Base-by-base conservation (phyloP, 1,140 invertebrate species). In the Glossosoma conforme region DNA sequence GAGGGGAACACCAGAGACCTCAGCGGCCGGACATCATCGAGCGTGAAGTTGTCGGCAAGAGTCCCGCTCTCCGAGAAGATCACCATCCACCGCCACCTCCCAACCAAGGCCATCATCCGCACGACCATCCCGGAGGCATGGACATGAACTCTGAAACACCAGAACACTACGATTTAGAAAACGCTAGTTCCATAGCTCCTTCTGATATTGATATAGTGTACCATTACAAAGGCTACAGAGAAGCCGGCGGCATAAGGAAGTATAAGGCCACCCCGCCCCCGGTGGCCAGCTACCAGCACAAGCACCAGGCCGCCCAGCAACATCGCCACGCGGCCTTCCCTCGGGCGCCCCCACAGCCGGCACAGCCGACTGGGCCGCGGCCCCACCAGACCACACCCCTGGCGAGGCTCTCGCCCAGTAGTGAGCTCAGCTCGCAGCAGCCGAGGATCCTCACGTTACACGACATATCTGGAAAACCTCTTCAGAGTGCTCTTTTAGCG, bases 151-250 rank as follows among this genome's bases (percentile, higher is more conserved):
- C 87, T 1, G 92, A 96, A 65, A 80, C 89, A 56, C 92, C 93
- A 0, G 94, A 97, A 65, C 93, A 95, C 65, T 97, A 98, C 62
- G 94, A 98, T 67, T 72, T 98, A 43, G 94, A 98, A 69, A 97
- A 97, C 70, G 92, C 93, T 1, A 95, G 92, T 66, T 95, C 91
- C 0, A 97, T 98, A 56, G 95, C 95, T 1, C 93, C 95, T 0
- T 95, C 92, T 9, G 95, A 97, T 67, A 96, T 97, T 52, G 94
- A 97, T 63, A 91, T 97, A 51, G 91, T 95, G 1, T 94, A 94
- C 62, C 93, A 97, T 66, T 97, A 97, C 65, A 95, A 96, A 75
- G 91, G 93, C 56, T 88, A 89, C 72, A 69, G 90, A 65, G 86
- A 90, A 66, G 81, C 79, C 1, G 79, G 78, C 10, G 89, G 91